phyloP scores from a whole-genome alignment of 2,888 invertebrate genomes.

The Salticus scenicus region DNA sequence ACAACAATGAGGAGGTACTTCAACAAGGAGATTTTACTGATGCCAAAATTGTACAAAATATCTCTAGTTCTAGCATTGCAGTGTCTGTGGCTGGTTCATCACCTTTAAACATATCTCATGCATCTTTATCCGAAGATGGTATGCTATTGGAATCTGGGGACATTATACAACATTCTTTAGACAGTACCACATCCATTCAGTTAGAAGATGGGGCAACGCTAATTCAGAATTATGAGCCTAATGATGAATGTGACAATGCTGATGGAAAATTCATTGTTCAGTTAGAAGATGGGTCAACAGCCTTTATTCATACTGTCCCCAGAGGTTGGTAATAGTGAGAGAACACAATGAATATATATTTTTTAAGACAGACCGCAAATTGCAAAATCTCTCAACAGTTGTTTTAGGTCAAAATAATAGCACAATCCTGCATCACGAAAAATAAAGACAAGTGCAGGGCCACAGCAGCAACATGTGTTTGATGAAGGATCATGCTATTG shows the following conservation, averaged over 20 bases:
- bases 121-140: slow-evolving; percentile 56
- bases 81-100: slow-evolving; percentile 38
- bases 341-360: no score
- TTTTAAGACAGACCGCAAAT: no score
- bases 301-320: slow-evolving; percentile 74
- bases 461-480: no score
- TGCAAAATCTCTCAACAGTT: no score
- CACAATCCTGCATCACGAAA: no score
- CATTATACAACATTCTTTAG: slow-evolving; percentile 24
- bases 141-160: slow-evolving; percentile 61
- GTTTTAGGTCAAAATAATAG: no score
- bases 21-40: slow-evolving; percentile 30
- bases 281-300: slow-evolving; percentile 76
- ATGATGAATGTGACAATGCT: slow-evolving; percentile 52
- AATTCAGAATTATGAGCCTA: slow-evolving; percentile 50
- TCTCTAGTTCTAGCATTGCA: slow-evolving; percentile 21
- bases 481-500: no score
- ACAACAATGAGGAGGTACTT: slow-evolving; percentile 18
- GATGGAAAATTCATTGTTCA: slow-evolving; percentile 73
- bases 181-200: slow-evolving; percentile 35
- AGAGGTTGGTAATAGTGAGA: slow-evolving; percentile 41
- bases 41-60: slow-evolving; percentile 22
- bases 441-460: no score
- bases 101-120: slow-evolving; percentile 52
- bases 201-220: slow-evolving; percentile 59